Evolutionary conservation across 1,140 invertebrate genomes (phyloP).

Genomic region (Ostrea denselamellosa): DNA sequence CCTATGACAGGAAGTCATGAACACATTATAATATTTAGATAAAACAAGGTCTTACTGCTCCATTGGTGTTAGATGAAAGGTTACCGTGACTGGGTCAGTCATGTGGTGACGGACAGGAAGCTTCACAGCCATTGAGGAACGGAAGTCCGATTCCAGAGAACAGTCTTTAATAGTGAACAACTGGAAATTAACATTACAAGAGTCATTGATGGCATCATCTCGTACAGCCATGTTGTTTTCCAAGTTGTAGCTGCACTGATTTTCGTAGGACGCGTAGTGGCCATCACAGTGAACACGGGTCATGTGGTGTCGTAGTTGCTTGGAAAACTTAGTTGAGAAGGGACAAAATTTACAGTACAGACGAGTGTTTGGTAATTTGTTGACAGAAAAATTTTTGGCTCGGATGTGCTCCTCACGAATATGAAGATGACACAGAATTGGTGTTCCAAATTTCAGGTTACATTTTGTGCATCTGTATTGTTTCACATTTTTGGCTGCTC

Average conservation of each 20-base stretch:
- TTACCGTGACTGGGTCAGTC: conserved; percentile 89
- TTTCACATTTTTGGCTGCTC: conserved; percentile 73
- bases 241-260: conserved; percentile 50
- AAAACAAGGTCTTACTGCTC: conserved; percentile 49
- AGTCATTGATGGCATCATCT: conserved; percentile 58
- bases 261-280: conserved; percentile 48
- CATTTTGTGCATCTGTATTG: conserved; percentile 62
- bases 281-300: conserved; percentile 58
- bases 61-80: conserved; percentile 90
- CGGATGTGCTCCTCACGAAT: conserved; percentile 64
- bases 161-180: conserved; percentile 64
- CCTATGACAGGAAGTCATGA: not conserved
- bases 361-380: conserved; percentile 63
- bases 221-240: conserved; percentile 57
- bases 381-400: conserved; percentile 59
- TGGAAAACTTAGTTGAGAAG: conserved; percentile 69
- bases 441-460: conserved; percentile 71
- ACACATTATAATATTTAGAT: conserved; percentile 44
- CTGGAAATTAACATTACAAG: conserved; percentile 59
- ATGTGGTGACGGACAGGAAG: conserved; percentile 92
- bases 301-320: conserved; percentile 69
- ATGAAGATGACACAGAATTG: conserved; percentile 64
- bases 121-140: conserved; percentile 94
- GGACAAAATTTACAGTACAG: conserved; percentile 80
- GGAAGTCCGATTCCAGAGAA: conserved; percentile 60